Evolutionary conservation across 2,113 vertebrate genomes (phyloP), one percentile per base, ranked within the genome.

Genomic region (Xenus cinereus): DNA sequence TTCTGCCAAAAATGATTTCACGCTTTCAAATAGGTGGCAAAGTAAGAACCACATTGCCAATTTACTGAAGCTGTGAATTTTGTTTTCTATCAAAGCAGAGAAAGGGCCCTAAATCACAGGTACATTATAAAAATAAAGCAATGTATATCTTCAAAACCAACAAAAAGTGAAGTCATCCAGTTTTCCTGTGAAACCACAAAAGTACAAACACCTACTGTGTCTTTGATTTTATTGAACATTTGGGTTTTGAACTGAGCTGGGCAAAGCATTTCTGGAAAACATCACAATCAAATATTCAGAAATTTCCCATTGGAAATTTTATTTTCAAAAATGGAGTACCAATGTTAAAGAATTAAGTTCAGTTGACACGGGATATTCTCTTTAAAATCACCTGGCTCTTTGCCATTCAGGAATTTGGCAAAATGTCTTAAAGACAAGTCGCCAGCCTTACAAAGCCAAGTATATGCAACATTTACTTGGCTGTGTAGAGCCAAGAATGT

Each of bases 1-100:
- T 93, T 13, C 69, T 76, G 56, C 50, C 71, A 96, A 97, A 96
- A 94, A 89, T 56, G 6, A 89, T 90, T 97, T 97, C 95, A 87
- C 92, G 89, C 95, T 95, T 97, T 93, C 67, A 96, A 96, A 85
- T 67, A 96, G 72, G 88, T 95, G 95, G 94, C 87, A 98, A 97
- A 97, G 76, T 67, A 84, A 89, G 69, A 97, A 92, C 54, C 85
- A 76, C 7, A 32, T 28, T 95, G 87, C 80, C 90, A 93, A 63
- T 95, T 53, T 56, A 89, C 53, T 76, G 50, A 94, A 54, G 78
- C 78, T 92, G n/a, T 89, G 95, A 95, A 93, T 95, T 97, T 96
- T 72, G 90, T 80, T 91, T 97, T 76, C 64, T 95, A 89, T 46
- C 60, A 88, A 86, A 80, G 72, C 30, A 92, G 77, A 95, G 75